Base-by-base conservation (phyloP, 2,888 invertebrate genomes). In the Pyrrhia umbra region DNA sequence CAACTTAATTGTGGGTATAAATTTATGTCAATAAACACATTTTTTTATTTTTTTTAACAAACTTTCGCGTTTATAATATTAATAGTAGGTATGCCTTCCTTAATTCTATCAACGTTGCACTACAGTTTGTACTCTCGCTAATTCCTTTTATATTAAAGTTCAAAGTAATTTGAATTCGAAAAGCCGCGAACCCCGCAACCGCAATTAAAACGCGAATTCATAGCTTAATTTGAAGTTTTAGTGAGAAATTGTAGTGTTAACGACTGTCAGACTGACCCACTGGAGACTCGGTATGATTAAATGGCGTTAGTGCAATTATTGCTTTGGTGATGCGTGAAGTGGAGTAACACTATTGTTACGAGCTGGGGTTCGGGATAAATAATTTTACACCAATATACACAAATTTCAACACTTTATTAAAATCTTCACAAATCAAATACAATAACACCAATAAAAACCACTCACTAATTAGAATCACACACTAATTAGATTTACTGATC, bases 121-220 rank as follows among this genome's bases (percentile, higher is more conserved):
- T 15, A 23, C 23, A 49, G 30, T 54, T 54, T 34, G 10, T 54
- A 6, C 20, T n/a, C 39, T 6, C 21, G 1, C 16, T 63, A 63
- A 68, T 55, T 20, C 55, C 30, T 45, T 52, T 55, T 18, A 64
- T 18, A 43, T 16, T 39, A n/a, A 61, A 52, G 27, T 51, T 74
- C 40, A 25, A 75, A 63, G 47, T 51, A 50, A 75, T 75, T 60
- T 46, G 51, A 47, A 72, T 72, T 25, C 51, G 40, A 52, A 68
- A 68, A 72, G 42, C 55, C 42, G 42, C 13, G 43, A 72, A 37
- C 34, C 37, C 20, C 25, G 45, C 42, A 30, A 55, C 59, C 59
- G 56, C 68, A 75, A 77, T 77, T 74, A 67, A 72, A 67, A 46
- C 34, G 42, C 16, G 55, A 56, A 56, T 77, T 50, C 39, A 56